Evolutionary conservation across 2,797 vertebrate species (phyloP).

Genomic region (Pantherophis vulpinus): DNA sequence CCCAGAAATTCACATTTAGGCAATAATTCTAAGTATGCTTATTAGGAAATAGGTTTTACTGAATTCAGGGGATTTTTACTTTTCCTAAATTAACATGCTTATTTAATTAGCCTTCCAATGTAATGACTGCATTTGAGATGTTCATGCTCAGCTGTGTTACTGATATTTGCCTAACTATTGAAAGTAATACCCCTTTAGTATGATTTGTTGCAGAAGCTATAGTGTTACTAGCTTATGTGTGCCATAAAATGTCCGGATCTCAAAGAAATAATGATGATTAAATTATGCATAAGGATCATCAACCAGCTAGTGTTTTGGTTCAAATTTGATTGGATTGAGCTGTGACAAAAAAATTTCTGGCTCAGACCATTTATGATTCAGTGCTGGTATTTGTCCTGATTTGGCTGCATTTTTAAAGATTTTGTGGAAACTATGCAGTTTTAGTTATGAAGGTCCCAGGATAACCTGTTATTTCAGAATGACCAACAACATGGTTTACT

Average conservation of each 20-base stretch:
- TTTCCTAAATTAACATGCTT: not conserved
- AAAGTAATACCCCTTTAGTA: not conserved
- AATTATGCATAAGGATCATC: not conserved
- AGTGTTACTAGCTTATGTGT: not conserved
- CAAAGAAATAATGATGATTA: not conserved
- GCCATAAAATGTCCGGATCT: not conserved
- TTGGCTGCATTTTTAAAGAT: not conserved
- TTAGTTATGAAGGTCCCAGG: not conserved
- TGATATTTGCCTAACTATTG: not conserved
- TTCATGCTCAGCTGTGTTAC: not conserved
- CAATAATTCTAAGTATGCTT: not conserved
- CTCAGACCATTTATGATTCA: not conserved
- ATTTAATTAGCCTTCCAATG: not conserved
- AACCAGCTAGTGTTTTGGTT: not conserved
- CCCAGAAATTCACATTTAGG: not conserved
- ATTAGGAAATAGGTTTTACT: not conserved
- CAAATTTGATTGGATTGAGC: not conserved
- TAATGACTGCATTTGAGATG: not conserved
- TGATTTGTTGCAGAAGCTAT: not conserved
- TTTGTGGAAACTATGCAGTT: not conserved
- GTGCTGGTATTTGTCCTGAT: not conserved
- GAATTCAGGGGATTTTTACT: not conserved
- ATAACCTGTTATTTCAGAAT: not conserved
- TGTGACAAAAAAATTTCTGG: not conserved
- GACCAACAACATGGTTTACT: not conserved